These are phyloP conservation scores for Teleiodes luculella DNA, from an alignment of 2,888 invertebrate genomes.

Conservation along the genomic window DNA sequence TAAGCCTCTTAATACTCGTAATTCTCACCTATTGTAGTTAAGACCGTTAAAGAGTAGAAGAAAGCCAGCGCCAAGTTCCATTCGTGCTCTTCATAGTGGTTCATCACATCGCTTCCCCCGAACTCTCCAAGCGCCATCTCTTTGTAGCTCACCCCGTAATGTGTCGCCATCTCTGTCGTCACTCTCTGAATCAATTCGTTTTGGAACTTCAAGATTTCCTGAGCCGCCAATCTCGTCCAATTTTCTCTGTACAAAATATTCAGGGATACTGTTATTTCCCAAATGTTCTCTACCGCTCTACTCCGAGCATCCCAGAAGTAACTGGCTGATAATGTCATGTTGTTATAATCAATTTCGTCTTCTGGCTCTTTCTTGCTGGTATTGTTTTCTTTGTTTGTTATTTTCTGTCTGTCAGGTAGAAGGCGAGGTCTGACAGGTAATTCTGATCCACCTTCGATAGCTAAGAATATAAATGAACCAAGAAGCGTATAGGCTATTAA, in stretches of 20 bases:
- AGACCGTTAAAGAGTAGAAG: slow-evolving; percentile 95
- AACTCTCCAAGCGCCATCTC: slow-evolving; percentile 75
- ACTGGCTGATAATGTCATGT: slow-evolving; percentile 65
- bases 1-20: neutral
- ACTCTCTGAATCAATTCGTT: slow-evolving; percentile 88
- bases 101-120: slow-evolving; percentile 53
- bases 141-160: slow-evolving; percentile 74
- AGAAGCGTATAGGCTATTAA: slow-evolving; percentile 88
- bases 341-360: slow-evolving; percentile 63
- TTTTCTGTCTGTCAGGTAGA: slow-evolving; percentile 72
- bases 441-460: slow-evolving; percentile 86
- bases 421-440: slow-evolving; percentile 71
- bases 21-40: slow-evolving; percentile 92
- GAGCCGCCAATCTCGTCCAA: slow-evolving; percentile 90
- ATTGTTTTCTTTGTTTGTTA: slow-evolving; percentile 69
- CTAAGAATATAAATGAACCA: slow-evolving; percentile 90
- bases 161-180: slow-evolving; percentile 86
- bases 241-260: slow-evolving; percentile 94
- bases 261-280: slow-evolving; percentile 92
- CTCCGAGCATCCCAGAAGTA: slow-evolving; percentile 74
- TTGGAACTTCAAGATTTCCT: slow-evolving; percentile 89
- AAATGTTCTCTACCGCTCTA: slow-evolving; percentile 90
- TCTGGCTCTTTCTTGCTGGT: slow-evolving; percentile 58
- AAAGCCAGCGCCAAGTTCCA: slow-evolving; percentile 95
- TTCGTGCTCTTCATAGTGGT: slow-evolving; percentile 82